phyloP scores from a whole-genome alignment of 2,888 invertebrate genomes.

The Lamellibrachia columna region DNA sequence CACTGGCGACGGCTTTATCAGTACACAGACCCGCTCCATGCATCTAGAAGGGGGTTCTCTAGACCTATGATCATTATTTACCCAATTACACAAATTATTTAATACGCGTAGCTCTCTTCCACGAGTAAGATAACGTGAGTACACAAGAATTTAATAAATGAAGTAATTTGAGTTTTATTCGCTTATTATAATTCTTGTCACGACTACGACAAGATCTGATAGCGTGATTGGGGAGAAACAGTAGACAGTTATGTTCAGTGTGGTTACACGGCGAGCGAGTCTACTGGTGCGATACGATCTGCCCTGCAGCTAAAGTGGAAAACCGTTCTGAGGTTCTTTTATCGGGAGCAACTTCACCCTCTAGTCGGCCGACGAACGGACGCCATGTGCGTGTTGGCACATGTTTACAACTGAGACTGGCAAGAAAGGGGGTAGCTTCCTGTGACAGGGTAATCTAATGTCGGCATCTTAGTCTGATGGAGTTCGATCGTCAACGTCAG shows the following conservation, averaged over 20 bases:
- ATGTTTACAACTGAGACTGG: neutral
- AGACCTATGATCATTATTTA: neutral
- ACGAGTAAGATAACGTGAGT: neutral
- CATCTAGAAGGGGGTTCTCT: neutral
- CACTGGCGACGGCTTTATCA: neutral
- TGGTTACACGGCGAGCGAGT: neutral
- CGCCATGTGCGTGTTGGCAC: neutral
- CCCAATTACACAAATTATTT: neutral
- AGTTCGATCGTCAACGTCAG: neutral
- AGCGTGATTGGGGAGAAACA: neutral
- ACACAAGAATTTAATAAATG: neutral
- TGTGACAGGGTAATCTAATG: neutral
- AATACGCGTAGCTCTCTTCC: neutral
- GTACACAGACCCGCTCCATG: neutral
- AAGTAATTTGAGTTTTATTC: no score
- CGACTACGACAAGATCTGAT: neutral
- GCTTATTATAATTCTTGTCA: no score
- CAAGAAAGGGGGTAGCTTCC: neutral
- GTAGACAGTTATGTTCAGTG: neutral
- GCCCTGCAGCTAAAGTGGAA: neutral
- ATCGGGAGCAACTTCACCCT: neutral
- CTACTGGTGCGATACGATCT: neutral
- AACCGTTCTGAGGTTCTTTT: neutral
- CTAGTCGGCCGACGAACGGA: neutral
- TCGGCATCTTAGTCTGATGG: neutral